phyloP scores from a whole-genome alignment of 30 jellyfish, hydroid and myxozoan genomes.

The Cassiopea xamachana region DNA sequence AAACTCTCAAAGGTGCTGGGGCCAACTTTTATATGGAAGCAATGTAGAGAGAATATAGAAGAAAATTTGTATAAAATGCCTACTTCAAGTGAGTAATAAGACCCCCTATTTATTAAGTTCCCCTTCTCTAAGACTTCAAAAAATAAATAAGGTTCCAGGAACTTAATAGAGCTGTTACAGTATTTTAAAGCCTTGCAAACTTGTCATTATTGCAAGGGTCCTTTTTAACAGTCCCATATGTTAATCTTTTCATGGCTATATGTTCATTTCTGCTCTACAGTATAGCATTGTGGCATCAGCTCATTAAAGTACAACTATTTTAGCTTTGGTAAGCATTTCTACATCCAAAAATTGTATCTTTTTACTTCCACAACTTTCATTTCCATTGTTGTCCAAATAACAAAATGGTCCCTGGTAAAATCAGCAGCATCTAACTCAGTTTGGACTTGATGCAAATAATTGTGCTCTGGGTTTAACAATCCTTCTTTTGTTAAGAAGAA shows the following conservation, averaged over 20 bases:
- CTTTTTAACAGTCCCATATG: too few species aligned
- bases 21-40: too few species aligned
- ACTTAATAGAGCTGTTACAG: too few species aligned
- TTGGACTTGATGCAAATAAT: slow-evolving; percentile 33
- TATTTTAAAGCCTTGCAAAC: too few species aligned
- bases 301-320: slow-evolving; percentile 8
- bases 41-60: too few species aligned
- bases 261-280: not conserved
- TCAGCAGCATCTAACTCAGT: slow-evolving; percentile 24
- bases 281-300: slow-evolving; percentile 19
- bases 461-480: slow-evolving; percentile 11
- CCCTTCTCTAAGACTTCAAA: too few species aligned
- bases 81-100: too few species aligned
- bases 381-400: slow-evolving; percentile 16
- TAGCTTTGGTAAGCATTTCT: not conserved
- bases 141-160: too few species aligned
- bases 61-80: too few species aligned
- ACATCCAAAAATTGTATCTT: not conserved
- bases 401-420: slow-evolving; percentile 17
- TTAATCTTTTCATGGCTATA: not conserved
- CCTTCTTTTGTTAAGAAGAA: slow-evolving; percentile 14
- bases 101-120: too few species aligned
- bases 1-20: too few species aligned
- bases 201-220: too few species aligned
- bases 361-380: not conserved